These are phyloP conservation scores for Clostera curtula DNA, from an alignment of 2,888 invertebrate genomes.

Conservation along the genomic window DNA sequence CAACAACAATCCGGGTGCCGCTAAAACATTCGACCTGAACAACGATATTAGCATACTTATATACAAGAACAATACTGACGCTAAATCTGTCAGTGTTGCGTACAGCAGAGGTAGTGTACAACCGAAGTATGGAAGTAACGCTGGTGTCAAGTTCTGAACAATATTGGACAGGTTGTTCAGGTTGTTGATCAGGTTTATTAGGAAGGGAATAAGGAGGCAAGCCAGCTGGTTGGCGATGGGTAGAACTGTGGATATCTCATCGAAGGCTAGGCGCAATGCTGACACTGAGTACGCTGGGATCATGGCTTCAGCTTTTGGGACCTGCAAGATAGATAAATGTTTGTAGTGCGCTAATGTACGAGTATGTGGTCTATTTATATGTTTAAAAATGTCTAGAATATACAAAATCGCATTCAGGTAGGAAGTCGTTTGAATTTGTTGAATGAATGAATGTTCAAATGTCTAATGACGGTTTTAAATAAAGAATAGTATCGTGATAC, in stretches of 20 bases:
- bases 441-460: too few species aligned
- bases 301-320: conserved; percentile 49
- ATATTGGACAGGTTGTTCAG: conserved; percentile 62
- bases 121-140: conserved; percentile 58
- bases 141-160: conserved; percentile 61
- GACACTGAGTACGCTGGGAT: conserved; percentile 63
- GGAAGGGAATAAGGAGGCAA: conserved; percentile 52
- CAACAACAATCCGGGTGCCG: conserved; percentile 50
- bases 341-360: too few species aligned
- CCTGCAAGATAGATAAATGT: conserved; percentile 25
- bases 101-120: conserved; percentile 58
- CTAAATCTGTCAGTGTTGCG: conserved; percentile 59
- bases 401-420: too few species aligned
- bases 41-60: conserved; percentile 60
- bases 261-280: conserved; percentile 56
- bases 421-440: too few species aligned
- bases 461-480: too few species aligned
- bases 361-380: too few species aligned
- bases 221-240: conserved; percentile 60
- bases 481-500: neutral
- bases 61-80: conserved; percentile 58
- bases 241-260: conserved; percentile 54
- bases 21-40: conserved; percentile 56
- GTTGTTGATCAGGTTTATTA: conserved; percentile 62
- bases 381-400: too few species aligned